phyloP scores from a whole-genome alignment of 2,888 invertebrate species.

The Platycnemis pennipes region DNA sequence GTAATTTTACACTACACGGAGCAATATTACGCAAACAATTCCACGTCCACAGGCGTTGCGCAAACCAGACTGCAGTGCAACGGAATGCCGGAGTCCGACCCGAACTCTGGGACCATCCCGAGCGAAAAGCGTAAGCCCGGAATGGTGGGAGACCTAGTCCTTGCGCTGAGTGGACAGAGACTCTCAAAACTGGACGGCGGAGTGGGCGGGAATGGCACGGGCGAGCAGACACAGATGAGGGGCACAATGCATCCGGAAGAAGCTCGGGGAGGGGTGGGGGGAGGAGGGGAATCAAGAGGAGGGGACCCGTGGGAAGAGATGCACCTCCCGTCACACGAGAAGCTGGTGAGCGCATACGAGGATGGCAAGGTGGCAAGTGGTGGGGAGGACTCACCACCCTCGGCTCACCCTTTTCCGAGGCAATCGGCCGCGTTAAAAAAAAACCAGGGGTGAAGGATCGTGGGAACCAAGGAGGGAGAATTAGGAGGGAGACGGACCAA shows the following conservation, averaged over 20 bases:
- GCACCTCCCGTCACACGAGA: slow-evolving; percentile 12
- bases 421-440: not conserved
- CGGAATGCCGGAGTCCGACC: not conserved
- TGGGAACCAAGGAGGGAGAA: slow-evolving; percentile 27
- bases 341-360: not conserved
- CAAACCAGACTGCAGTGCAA: not conserved
- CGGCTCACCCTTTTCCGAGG: slow-evolving; percentile 16
- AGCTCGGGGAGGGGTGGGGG: not conserved
- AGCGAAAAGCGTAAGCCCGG: not conserved
- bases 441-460: not conserved
- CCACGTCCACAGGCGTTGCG: not conserved
- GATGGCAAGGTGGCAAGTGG: not conserved
- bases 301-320: slow-evolving; percentile 43
- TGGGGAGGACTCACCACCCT: not conserved
- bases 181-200: not conserved
- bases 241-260: slow-evolving; percentile 65
- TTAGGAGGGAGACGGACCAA: not conserved
- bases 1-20: too few species aligned
- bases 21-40: not conserved
- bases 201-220: not conserved
- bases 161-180: not conserved
- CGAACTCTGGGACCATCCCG: not conserved
- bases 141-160: not conserved
- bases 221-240: not conserved
- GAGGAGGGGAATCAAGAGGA: not conserved